A percentile compares a stretch with the other conserved stretches of the same genome.
phyloP scores from a whole-genome alignment of 2,888 invertebrate species.

The Tortricodes alternella region DNA sequence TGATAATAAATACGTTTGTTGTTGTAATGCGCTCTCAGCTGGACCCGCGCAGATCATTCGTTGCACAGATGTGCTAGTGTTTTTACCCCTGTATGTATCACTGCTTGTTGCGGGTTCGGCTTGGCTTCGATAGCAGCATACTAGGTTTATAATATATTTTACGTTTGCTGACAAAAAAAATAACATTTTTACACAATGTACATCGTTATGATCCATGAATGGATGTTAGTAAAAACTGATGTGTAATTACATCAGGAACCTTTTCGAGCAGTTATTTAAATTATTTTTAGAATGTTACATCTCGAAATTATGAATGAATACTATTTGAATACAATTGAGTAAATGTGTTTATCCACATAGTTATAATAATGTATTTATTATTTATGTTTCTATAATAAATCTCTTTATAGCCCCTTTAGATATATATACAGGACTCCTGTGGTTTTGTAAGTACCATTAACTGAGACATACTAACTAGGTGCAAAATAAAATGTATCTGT shows the following conservation, averaged over 20 bases:
- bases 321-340: constrained; percentile 63
- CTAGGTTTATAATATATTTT: background rate
- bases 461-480: constrained; percentile 54
- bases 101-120: too few species aligned
- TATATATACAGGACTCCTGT: constrained; percentile 56
- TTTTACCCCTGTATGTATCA: too few species aligned
- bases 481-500: constrained; percentile 70
- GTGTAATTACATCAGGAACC: background rate
- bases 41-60: too few species aligned
- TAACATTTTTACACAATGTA: constrained; percentile 19
- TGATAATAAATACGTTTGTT: too few species aligned
- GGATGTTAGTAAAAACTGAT: background rate
- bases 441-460: constrained; percentile 57
- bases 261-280: constrained; percentile 43
- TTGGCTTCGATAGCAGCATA: background rate
- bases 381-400: constrained; percentile 54
- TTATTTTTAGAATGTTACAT: constrained; percentile 57
- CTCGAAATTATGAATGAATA: constrained; percentile 60
- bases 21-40: too few species aligned
- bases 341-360: constrained; percentile 79
- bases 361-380: constrained; percentile 61
- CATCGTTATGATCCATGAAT: constrained; percentile 9
- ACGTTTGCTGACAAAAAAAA: background rate
- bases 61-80: too few species aligned
- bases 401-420: constrained; percentile 55